These are phyloP conservation scores for Podilymbus podiceps DNA, from an alignment of 2,113 vertebrate genomes.

Conservation along the genomic window DNA sequence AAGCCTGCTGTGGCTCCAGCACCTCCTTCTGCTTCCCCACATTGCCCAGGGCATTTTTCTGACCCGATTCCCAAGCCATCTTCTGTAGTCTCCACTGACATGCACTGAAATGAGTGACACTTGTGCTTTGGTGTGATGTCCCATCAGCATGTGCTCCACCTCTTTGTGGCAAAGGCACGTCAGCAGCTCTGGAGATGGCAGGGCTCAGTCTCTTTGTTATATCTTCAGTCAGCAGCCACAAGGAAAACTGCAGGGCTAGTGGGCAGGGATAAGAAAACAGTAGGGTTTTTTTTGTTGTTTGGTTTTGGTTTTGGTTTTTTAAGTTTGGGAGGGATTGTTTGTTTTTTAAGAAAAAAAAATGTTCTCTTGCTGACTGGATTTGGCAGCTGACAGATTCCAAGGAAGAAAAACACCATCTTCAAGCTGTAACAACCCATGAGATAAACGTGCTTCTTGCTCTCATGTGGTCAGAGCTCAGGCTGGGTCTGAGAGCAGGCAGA, in stretches of 20 bases:
- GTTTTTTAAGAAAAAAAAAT: neutral
- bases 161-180: neutral
- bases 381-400: neutral
- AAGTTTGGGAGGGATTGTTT: neutral
- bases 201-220: neutral
- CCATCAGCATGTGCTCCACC: fast-evolving
- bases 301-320: neutral
- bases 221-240: neutral
- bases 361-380: neutral
- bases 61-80: neutral
- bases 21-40: fast-evolving
- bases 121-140: neutral
- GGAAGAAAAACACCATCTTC: neutral
- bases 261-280: neutral
- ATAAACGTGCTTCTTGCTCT: neutral
- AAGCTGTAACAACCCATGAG: neutral
- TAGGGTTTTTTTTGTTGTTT: too few species aligned
- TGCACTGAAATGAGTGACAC: fast-evolving
- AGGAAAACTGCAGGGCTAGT: neutral
- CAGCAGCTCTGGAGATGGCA: neutral
- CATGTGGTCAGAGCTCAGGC: neutral
- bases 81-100: neutral
- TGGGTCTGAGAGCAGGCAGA: neutral
- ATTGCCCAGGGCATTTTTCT: neutral
- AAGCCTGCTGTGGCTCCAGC: neutral